These are phyloP conservation scores for Eumacrocentrus americanus DNA, from an alignment of 2,888 invertebrate genomes.

Conservation along the genomic window DNA sequence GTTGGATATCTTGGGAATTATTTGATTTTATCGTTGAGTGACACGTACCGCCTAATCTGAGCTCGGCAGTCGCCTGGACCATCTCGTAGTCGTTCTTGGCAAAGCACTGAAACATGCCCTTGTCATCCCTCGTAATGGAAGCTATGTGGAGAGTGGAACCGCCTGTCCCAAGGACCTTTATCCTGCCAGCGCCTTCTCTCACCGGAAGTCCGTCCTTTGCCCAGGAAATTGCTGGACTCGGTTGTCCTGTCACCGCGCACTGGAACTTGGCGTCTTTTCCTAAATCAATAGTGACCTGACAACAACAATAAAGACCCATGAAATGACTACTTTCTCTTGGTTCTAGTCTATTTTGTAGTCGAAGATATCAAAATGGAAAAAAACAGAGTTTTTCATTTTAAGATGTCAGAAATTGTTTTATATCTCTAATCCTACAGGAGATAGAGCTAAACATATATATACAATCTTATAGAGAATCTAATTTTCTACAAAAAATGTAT, in stretches of 20 bases:
- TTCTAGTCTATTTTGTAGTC: no score
- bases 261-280: conserved; percentile 85
- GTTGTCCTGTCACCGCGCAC: conserved; percentile 86
- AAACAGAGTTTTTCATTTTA: no score
- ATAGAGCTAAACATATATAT: no score
- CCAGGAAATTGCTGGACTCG: conserved; percentile 64
- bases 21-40: neutral
- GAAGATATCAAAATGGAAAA: no score
- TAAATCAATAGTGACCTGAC: conserved; percentile 82
- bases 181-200: conserved; percentile 57
- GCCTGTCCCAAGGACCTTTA: conserved; percentile 54
- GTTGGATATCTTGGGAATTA: neutral
- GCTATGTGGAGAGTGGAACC: conserved; percentile 59
- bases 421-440: no score
- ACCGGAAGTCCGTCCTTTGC: conserved; percentile 63
- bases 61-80: conserved; percentile 81
- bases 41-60: conserved; percentile 79
- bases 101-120: conserved; percentile 92
- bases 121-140: conserved; percentile 77
- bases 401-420: no score
- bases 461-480: no score
- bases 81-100: conserved; percentile 85
- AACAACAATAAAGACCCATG: conserved; percentile 64
- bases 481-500: no score
- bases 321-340: no score